Evolutionary conservation across 2,797 vertebrate genomes (phyloP).

Genomic region (Corythornis leucogaster): DNA sequence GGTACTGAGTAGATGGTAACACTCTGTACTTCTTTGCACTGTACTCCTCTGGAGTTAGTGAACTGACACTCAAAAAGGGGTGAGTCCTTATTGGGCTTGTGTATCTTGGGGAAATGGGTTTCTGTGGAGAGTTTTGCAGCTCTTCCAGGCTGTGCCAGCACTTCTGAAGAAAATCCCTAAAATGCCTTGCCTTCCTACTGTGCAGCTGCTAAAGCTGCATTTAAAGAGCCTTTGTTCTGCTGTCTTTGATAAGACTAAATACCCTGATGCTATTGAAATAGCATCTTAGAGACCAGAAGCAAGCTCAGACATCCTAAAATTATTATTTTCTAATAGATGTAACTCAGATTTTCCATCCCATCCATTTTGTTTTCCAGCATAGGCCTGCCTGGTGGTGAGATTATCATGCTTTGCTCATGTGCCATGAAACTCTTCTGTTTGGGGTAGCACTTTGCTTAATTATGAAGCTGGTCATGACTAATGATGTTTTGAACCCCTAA

Average conservation of each 20-base stretch:
- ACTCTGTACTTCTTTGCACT: background rate
- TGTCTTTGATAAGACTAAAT: background rate
- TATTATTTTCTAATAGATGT: background rate
- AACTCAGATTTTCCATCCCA: background rate
- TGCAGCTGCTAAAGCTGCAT: background rate
- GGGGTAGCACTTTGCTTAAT: background rate
- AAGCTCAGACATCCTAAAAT: background rate
- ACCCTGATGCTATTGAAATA: background rate
- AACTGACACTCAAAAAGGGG: background rate
- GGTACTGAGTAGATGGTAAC: background rate
- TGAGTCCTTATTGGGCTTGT: background rate
- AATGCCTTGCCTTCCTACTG: background rate
- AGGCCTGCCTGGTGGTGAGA: background rate
- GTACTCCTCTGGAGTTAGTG: background rate
- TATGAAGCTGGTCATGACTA: background rate
- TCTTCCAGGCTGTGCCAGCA: background rate
- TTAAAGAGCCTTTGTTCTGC: background rate
- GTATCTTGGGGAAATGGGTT: background rate
- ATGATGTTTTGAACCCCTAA: background rate
- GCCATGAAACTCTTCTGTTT: background rate
- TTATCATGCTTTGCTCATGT: background rate
- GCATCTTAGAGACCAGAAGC: conserved; percentile 5
- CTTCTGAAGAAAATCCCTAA: background rate
- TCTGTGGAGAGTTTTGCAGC: background rate
- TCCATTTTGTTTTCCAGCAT: background rate